Conservation (phyloP, 2,113 vertebrate species). For the Chaenocephalus aceratus region DNA sequence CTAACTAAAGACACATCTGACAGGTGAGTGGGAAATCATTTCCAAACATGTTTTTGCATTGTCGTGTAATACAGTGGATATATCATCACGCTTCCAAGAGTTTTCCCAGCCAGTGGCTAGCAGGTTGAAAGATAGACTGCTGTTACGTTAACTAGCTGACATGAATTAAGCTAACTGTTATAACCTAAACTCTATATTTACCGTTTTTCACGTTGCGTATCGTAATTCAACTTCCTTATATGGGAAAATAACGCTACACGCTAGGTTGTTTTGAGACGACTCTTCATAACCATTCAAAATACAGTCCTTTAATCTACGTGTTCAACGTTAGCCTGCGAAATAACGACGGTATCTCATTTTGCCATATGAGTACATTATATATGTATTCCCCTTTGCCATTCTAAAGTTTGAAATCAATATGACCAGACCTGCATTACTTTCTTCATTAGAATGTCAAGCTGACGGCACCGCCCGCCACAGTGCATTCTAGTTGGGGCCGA, state of each 20-base stretch:
- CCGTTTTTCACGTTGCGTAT: not conserved
- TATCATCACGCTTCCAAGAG: not conserved
- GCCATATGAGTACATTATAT: not conserved
- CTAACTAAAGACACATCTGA: slow-evolving; percentile 15
- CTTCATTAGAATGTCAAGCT: not conserved
- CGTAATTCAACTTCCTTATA: not conserved
- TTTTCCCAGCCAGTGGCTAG: not conserved
- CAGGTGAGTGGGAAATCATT: slow-evolving; percentile 47
- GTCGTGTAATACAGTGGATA: too few relatives aligned
- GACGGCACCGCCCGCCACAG: slow-evolving; percentile 41
- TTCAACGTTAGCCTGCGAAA: not conserved
- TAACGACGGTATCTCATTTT: not conserved
- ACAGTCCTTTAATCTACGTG: not conserved
- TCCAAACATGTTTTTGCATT: not conserved
- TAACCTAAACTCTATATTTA: not conserved
- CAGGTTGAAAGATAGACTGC: not conserved
- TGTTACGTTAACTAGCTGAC: not conserved
- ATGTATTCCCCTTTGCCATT: not conserved
- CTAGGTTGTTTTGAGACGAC: not conserved
- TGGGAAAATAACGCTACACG: not conserved
- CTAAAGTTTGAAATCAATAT: not conserved
- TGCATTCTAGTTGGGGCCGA: not conserved
- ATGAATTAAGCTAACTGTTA: not conserved
- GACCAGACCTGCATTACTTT: not conserved
- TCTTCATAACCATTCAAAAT: not conserved